Base-by-base conservation (phyloP, 1,140 invertebrate species). In the Ostrea denselamellosa region DNA sequence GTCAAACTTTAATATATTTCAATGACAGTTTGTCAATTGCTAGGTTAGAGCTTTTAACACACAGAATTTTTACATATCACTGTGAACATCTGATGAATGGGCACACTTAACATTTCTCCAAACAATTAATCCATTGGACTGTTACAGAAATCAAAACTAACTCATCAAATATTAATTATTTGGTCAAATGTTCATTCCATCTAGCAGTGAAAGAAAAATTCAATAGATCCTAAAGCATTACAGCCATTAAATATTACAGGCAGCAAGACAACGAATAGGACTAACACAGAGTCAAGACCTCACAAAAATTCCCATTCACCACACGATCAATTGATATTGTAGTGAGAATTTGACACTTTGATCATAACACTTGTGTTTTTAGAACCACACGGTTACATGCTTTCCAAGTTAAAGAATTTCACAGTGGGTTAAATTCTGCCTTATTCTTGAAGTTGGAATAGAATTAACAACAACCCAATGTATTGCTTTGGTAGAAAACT, bases 111-210 rank as follows among this genome's bases (percentile, higher is more conserved):
- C 54, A 56, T 44, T 44, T 44, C 34, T 44, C 34, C 34, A 44
- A 25, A 77, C 68, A 77, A 77, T 28, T 34, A 77, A 77, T 77
- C 68, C 68, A 77, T 77, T 77, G 28, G 68, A 77, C 68, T 28
- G 25, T 44, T 77, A 25, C 68, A 77, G 25, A 77, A 77, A 77
- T 77, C 68, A 77, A 62, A 77, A 77, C 68, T 14, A 77, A 77
- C 68, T 77, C 12, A 77, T 77, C 68, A 77, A 77, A 77, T 77
- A 77, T 77, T 77, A 77, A 77, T 77, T 77, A 77, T 34, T 28
- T 25, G 10, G 22, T 77, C 68, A 77, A 77, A 25, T 34, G 14
- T 77, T 28, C 68, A 77, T 77, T 77, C 68, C 68, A 28, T 17
- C 68, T 77, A 10, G 28, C 25, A 14, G 68, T 28, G 68, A 77